Evolutionary conservation across 1,140 invertebrate genomes (phyloP).

Genomic region (fruit fly (Drosophila melanogaster)): DNA sequence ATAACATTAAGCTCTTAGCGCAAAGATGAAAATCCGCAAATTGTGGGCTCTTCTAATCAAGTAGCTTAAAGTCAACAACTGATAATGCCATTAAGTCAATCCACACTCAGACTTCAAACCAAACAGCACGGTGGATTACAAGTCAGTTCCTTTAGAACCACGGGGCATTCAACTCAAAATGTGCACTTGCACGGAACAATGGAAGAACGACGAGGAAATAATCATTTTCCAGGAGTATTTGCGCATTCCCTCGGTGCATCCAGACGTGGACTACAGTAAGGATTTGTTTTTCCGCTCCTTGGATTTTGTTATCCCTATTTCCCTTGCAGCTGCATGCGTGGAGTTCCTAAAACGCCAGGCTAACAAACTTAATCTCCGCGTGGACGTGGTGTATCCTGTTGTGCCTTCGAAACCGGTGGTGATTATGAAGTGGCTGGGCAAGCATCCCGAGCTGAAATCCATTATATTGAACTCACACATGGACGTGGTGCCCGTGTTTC

Average conservation of each 20-base stretch:
- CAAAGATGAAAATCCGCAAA: background rate
- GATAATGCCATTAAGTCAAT: slow-evolving; percentile 16
- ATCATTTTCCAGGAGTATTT: slow-evolving; percentile 92
- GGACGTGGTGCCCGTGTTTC: slow-evolving; percentile 94
- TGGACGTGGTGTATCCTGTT: slow-evolving; percentile 84
- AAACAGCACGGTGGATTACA: background rate
- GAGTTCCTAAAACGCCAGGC: slow-evolving; percentile 89
- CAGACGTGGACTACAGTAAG: slow-evolving; percentile 92
- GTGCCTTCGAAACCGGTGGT: slow-evolving; percentile 87
- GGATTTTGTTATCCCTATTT: background rate
- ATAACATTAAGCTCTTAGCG: background rate
- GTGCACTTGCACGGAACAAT: slow-evolving; percentile 35
- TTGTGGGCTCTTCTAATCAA: background rate
- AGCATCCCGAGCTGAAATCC: slow-evolving; percentile 87
- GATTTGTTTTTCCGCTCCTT: background rate
- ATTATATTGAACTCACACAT: slow-evolving; percentile 94
- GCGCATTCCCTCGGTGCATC: slow-evolving; percentile 93
- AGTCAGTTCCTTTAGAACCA: slow-evolving; percentile 9
- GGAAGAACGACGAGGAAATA: slow-evolving; percentile 88
- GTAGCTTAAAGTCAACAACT: slow-evolving; percentile 16
- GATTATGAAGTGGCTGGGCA: slow-evolving; percentile 90
- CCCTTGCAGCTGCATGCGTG: slow-evolving; percentile 85
- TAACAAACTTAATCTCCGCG: slow-evolving; percentile 86
- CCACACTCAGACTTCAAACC: slow-evolving; percentile 7
- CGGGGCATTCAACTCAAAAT: slow-evolving; percentile 25